Base-by-base conservation (phyloP, 1,140 invertebrate genomes). In the Drusus annulatus region DNA sequence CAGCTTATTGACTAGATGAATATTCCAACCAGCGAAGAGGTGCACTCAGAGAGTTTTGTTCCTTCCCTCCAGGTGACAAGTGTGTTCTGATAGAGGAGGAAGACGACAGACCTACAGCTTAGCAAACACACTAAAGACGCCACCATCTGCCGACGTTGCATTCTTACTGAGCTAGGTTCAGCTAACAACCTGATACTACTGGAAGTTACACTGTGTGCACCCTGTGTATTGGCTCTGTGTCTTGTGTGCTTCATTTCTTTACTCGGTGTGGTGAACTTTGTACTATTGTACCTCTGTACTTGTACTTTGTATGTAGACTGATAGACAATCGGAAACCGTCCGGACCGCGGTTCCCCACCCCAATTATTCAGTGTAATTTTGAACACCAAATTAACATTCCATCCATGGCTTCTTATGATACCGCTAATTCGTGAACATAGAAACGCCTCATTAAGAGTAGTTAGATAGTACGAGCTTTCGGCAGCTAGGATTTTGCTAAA, bases 21-120 rank as follows among this genome's bases (percentile, higher is more conserved):
- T 63, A 63, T 63, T 76, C 65, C 36, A 78, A 76, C 75, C 36
- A 7, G 77, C 71, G 81, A 80, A 58, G 81, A 78, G 81, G 81
- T 88, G 88, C 88, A 89, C 88, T 88, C 87, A 90, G 88, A 89
- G 86, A 87, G 85, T 90, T 89, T 89, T 90, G 88, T 90, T 90
- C 89, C 87, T 90, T 90, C 89, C 91, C 89, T 91, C 90, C 90
- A 92, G 91, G 91, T 92, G 91, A 92, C 90, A 92, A 92, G 90
- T 91, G 90, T 89, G 91, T 91, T 88, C 91, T 92, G 87, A 91
- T 92, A 89, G 91, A 91, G 88, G 90, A 90, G 88, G 91, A 92
- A 89, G 91, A 90, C 89, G 88, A 87, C 87, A 87, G 88, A 88
- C 88, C 88, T 89, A 86, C 88, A 85, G 86, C 88, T 89, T 81